Conservation (phyloP, 2,797 vertebrate species). For the Bufotes viridis region DNA sequence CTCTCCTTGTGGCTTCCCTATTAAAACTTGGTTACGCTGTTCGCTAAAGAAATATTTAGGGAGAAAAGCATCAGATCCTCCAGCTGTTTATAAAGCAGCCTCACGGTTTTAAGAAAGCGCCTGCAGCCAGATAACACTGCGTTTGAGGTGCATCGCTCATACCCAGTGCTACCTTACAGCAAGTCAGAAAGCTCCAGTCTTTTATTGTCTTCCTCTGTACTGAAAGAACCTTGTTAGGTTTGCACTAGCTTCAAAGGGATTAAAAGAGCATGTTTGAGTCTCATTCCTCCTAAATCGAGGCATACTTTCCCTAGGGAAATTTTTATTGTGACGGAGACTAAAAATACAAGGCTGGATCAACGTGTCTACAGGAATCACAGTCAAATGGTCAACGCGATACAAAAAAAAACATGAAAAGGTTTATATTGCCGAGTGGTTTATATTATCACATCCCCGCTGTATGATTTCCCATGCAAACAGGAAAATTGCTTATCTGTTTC, state of each 20-base stretch:
- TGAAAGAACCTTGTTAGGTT: constrained; percentile 48
- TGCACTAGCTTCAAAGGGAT: constrained; percentile 48
- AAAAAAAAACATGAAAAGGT: constrained; percentile 49
- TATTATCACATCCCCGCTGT: constrained; percentile 54
- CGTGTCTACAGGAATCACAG: constrained; percentile 43
- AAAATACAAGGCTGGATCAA: constrained; percentile 59
- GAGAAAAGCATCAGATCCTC: neutral
- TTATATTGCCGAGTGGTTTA: constrained; percentile 54
- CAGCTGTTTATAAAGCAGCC: constrained; percentile 22
- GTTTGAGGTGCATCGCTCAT: constrained; percentile 17
- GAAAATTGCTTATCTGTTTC: constrained; percentile 55
- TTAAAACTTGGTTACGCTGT: neutral
- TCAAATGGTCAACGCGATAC: constrained; percentile 42
- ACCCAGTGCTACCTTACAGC: neutral
- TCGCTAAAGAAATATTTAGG: constrained; percentile 5
- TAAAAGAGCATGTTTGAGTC: constrained; percentile 41
- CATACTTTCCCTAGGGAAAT: constrained; percentile 54
- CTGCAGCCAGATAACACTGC: constrained; percentile 22
- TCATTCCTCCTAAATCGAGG: constrained; percentile 15
- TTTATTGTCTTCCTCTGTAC: constrained; percentile 24
- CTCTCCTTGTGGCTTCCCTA: neutral
- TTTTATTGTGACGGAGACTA: constrained; percentile 40
- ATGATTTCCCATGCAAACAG: constrained; percentile 57
- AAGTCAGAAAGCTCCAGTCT: neutral
- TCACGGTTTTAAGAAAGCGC: constrained; percentile 1